phyloP scores from a whole-genome alignment of 1,140 invertebrate genomes.

The Elymnias hypermnestra region DNA sequence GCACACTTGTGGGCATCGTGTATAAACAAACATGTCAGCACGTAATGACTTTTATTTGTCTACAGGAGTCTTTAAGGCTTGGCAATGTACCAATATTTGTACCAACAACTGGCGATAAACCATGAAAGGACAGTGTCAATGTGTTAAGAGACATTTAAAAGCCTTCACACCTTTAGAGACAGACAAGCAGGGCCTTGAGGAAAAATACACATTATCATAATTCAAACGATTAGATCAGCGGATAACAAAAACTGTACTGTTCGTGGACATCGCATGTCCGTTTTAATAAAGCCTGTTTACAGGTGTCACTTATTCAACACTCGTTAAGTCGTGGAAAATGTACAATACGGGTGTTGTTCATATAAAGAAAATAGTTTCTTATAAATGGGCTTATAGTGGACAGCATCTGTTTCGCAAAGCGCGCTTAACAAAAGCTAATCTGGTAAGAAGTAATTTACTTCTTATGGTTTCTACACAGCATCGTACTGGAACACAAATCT shows the following conservation, averaged over 20 bases:
- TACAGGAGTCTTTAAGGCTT: not conserved
- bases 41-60: not conserved
- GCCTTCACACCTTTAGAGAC: conserved; percentile 19
- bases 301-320: conserved; percentile 14
- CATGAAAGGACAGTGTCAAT: conserved; percentile 7
- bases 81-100: not conserved
- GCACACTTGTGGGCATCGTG: too few relatives aligned
- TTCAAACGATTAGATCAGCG: conserved; percentile 25
- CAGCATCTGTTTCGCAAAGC: too few relatives aligned
- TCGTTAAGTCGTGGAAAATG: conserved; percentile 11
- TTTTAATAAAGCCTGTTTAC: conserved; percentile 23
- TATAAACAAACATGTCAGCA: too few relatives aligned
- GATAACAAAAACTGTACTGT: conserved; percentile 22
- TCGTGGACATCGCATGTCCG: conserved; percentile 17
- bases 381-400: too few relatives aligned
- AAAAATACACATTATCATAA: conserved; percentile 15
- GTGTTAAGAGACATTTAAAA: not conserved
- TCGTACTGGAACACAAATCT: too few relatives aligned
- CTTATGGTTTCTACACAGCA: too few relatives aligned
- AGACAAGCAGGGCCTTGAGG: conserved; percentile 14
- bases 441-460: too few relatives aligned
- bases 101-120: conserved; percentile 3
- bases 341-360: conserved; percentile 9
- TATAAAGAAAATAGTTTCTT: not conserved
- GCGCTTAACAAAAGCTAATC: too few relatives aligned